Evolutionary conservation across 2,113 vertebrate species (phyloP), one percentile per base, ranked within the genome.

Genomic region (Phaethornis superciliosus): DNA sequence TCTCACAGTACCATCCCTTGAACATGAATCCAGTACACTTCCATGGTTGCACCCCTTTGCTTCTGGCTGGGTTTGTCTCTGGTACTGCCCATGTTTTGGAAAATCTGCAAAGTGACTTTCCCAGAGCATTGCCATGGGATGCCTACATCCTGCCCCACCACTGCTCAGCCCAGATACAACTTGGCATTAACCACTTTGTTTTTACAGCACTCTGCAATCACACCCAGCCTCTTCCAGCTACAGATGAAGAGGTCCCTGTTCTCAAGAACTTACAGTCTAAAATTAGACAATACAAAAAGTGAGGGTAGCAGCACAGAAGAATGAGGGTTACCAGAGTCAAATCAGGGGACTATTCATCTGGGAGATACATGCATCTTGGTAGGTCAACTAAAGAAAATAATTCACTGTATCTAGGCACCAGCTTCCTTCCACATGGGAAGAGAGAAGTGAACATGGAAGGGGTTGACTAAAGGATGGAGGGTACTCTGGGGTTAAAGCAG

Each of bases 251-350:
- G 51, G 75, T 65, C 91, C 93, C 91, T 94, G 94, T 95, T 95
- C 93, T 88, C 68, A 60, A 84, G 93, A 95, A 94, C 93, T 95
- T 94, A 94, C 94, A 95, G 82, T 86, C 95, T 95, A 95, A 83
- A 93, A 81, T 87, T 10, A 35, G 60, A 79, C 10, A 65, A 70
- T 52, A 93, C 88, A 70, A 72, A 6, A 81, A 76, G 58, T 46
- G 51, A 93, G 70, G 51, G 47, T 44, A 79, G 74, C 46, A 89
- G 68, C 64, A 88, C 58, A 83, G 76, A 86, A 80, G 70, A 81
- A 76, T 35, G 74, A 92, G 33, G 81, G 75, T 79, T 70, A 94
- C 85, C 88, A 51, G 70, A 88, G 23, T 47, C 77, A 71, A 76
- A 33, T 20, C 59, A 74, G 51, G 72, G 52, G 85, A 56, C 44